A percentile compares a stretch with the other conserved stretches of the same genome.
Conservation (phyloP, 2,888 invertebrate genomes). For the Saturnia japonica region DNA sequence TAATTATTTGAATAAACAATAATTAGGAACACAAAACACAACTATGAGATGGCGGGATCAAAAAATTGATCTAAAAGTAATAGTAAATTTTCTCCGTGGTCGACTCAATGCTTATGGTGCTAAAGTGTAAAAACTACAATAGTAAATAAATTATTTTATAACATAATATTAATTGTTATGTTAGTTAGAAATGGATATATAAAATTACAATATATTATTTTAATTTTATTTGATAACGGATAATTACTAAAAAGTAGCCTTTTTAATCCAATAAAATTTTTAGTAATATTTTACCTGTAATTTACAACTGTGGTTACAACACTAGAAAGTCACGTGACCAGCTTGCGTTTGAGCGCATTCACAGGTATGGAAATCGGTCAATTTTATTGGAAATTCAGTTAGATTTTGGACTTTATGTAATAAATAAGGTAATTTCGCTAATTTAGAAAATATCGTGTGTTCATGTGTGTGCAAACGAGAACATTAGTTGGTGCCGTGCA, state of each 20-base stretch:
- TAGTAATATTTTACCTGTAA: slow-evolving; percentile 30
- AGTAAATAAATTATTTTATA: too few species aligned
- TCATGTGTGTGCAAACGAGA: slow-evolving; percentile 58
- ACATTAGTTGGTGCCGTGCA: slow-evolving; percentile 65
- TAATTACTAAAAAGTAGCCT: not conserved
- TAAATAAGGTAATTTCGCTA: slow-evolving; percentile 68
- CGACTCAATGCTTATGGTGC: too few species aligned
- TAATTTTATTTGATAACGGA: not conserved
- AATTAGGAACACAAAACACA: too few species aligned
- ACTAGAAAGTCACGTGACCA: slow-evolving; percentile 84
- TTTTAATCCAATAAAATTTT: too few species aligned
- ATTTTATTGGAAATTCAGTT: slow-evolving; percentile 73
- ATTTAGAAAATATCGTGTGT: slow-evolving; percentile 52
- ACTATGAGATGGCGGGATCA: too few species aligned
- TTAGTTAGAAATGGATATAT: too few species aligned
- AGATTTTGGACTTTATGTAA: slow-evolving; percentile 60
- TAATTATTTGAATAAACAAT: too few species aligned
- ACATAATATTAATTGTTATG: too few species aligned
- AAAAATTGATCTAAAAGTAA: too few species aligned
- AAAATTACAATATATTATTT: too few species aligned
- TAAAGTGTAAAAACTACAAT: too few species aligned
- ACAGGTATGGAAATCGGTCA: slow-evolving; percentile 83
- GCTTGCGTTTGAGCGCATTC: slow-evolving; percentile 87
- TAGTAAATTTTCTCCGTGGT: too few species aligned
- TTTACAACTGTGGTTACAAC: slow-evolving; percentile 68